Conservation (phyloP, 2,888 invertebrate genomes). For the Gnatocerus cornutus region DNA sequence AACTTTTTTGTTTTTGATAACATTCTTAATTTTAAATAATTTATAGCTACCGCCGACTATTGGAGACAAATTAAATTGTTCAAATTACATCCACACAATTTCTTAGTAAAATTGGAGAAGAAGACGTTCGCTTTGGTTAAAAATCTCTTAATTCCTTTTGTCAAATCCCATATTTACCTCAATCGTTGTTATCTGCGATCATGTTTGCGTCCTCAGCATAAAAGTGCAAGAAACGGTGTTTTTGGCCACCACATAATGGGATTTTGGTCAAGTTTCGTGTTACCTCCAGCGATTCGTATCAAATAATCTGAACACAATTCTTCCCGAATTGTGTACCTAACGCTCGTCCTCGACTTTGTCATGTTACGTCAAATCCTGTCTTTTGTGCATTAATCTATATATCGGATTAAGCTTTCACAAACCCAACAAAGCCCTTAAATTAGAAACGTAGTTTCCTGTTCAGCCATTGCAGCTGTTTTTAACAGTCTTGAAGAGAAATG, state of each 20-base stretch:
- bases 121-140: no score
- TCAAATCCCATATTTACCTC: no score
- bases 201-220: neutral
- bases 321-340: slow-evolving; percentile 11
- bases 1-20: no score
- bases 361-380: slow-evolving; percentile 22
- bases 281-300: slow-evolving; percentile 11
- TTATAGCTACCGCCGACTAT: no score
- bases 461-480: slow-evolving; percentile 1
- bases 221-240: neutral
- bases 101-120: no score
- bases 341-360: slow-evolving; percentile 35
- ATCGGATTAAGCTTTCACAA: slow-evolving; percentile 33
- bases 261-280: slow-evolving; percentile 26
- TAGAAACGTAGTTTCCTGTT: slow-evolving; percentile 43
- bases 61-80: no score
- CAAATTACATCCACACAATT: no score
- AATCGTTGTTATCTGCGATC: neutral
- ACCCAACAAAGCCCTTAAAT: slow-evolving; percentile 30
- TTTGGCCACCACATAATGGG: slow-evolving; percentile 12
- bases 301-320: slow-evolving; percentile 16
- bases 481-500: neutral
- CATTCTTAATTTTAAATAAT: no score
- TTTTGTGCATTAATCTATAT: slow-evolving; percentile 23
- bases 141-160: no score